These are phyloP conservation scores for Crossocerus cetratus DNA, from an alignment of 2,888 invertebrate genomes.

Conservation along the genomic window DNA sequence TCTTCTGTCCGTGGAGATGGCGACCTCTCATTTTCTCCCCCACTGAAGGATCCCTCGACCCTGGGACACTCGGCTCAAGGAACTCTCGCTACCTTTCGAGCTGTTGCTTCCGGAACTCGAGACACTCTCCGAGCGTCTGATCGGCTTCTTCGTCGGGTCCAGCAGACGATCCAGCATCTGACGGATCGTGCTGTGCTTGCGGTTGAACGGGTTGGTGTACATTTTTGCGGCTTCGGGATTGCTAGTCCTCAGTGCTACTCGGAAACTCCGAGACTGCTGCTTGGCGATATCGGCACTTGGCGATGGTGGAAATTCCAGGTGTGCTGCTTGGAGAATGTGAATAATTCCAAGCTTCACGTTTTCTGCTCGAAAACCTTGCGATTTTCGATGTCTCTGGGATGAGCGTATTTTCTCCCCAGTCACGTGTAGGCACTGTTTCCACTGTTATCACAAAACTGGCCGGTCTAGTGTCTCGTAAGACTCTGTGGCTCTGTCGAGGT, in stretches of 20 bases:
- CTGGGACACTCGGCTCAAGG: conserved; percentile 54
- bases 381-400: too few species aligned
- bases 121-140: conserved; percentile 71
- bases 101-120: conserved; percentile 68
- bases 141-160: conserved; percentile 75
- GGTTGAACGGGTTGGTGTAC: conserved; percentile 85
- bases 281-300: background rate
- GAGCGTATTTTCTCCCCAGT: too few species aligned
- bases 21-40: conserved; percentile 66
- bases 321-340: too few species aligned
- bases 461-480: background rate
- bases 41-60: conserved; percentile 66
- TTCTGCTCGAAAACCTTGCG: too few species aligned
- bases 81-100: conserved; percentile 66
- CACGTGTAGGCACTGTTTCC: too few species aligned
- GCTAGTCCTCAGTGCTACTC: background rate
- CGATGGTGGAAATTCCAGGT: background rate
- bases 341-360: too few species aligned
- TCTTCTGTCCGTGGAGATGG: too few species aligned
- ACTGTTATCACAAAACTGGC: too few species aligned
- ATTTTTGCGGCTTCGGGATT: conserved; percentile 71
- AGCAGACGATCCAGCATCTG: conserved; percentile 83
- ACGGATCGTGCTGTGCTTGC: conserved; percentile 83
- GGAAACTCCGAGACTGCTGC: background rate
- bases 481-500: background rate